phyloP scores from a whole-genome alignment of 1,140 invertebrate species.

The Saxidomus purpurata region DNA sequence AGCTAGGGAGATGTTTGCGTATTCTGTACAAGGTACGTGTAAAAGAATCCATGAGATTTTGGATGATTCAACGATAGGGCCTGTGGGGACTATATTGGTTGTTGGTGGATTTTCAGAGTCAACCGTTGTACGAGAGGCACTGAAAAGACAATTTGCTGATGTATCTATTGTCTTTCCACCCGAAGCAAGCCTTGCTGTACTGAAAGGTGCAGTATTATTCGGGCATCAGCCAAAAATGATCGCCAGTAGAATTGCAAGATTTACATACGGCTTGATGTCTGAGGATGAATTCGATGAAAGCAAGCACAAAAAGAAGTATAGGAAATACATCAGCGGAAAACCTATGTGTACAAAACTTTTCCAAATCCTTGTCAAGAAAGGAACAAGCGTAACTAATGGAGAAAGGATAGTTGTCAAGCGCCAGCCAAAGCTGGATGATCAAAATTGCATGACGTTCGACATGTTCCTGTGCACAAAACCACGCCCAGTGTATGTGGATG shows the following conservation, averaged over 20 bases:
- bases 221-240: constrained; percentile 24
- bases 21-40: background rate
- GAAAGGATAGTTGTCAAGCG: background rate
- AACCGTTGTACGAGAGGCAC: constrained; percentile 2
- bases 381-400: background rate
- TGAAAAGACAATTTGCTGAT: background rate
- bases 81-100: background rate
- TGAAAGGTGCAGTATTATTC: background rate
- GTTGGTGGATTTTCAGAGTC: constrained; percentile 27
- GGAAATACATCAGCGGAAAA: background rate
- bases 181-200: background rate
- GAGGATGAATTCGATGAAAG: background rate
- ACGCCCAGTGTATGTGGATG: background rate
- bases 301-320: background rate
- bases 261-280: constrained; percentile 15
- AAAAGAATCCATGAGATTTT: background rate
- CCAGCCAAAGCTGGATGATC: background rate
- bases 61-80: background rate
- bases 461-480: background rate
- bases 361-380: background rate
- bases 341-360: background rate
- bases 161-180: background rate
- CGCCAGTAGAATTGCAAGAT: background rate
- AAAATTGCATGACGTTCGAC: background rate
- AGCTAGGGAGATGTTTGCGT: background rate